Evolutionary conservation across 2,797 vertebrate genomes (phyloP), one percentile per base, ranked within the genome.

Genomic region (Bucorvus abyssinicus): DNA sequence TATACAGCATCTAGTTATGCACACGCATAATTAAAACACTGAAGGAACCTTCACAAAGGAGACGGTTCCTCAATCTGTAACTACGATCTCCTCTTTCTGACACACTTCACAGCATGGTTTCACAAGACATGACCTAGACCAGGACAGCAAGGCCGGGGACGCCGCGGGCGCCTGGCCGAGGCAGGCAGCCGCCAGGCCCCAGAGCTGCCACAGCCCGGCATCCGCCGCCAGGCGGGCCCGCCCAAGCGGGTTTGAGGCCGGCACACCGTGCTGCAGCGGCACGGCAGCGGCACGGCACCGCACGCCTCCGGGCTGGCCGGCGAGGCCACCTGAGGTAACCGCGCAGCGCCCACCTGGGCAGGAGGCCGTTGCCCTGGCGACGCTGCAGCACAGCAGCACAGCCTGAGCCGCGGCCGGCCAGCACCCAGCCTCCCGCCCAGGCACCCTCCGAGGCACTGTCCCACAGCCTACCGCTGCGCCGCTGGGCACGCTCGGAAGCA

Each of bases 1-100:
- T 50, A 11, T 0, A 7, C 23, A 4, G 5, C 14, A 8, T 2
- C 26, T 34, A 9, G 49, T 10, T 4, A 45, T 0, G 5, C 38
- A 8, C 4, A 29, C 1, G 1, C n/a, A 21, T 3, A 15, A 3
- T 24, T 30, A 30, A 27, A 52, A 27, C 67, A 2, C 52, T 0
- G 26, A n/a, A 17, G 44, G 16, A 12, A 76, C 49, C 1, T 8
- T 19, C 21, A 5, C 8, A 17, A 40, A 55, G 16, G 7, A 49
- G 27, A 19, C 2, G 5, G 30, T 6, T 50, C 55, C 32, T 76
- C 42, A 19, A 22, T 27, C 36, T 10, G 18, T 13, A 49, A 45
- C 12, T 5, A 53, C 14, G 0, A n/a, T 11, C 29, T 32, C 47
- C 59, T 19, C 15, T 8, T 64, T 17, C 45, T 13, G 32, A 34